Evolutionary conservation across 2,888 invertebrate genomes (phyloP).

Genomic region (Phorcus lineatus): DNA sequence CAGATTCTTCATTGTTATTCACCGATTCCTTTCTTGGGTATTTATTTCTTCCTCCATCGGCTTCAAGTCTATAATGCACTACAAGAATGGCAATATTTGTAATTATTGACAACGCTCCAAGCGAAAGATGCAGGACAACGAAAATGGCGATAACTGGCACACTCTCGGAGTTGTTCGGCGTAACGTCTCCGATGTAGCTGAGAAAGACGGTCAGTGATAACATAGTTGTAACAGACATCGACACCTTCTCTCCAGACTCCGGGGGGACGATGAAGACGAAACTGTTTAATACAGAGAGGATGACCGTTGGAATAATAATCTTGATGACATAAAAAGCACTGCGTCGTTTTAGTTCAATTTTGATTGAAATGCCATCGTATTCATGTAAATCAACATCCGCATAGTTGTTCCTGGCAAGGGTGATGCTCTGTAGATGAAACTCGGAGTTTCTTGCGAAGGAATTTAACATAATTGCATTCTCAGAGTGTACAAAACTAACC

Average conservation of each 20-base stretch:
- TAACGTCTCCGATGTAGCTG: constrained; percentile 18
- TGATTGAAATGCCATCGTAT: neutral
- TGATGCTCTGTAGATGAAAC: neutral
- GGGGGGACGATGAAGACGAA: constrained; percentile 16
- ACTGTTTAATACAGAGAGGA: constrained; percentile 9
- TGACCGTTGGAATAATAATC: neutral
- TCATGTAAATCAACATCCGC: neutral
- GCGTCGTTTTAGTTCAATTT: neutral
- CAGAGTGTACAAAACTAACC: neutral
- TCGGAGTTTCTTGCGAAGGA: constrained; percentile 2
- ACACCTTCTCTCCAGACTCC: constrained; percentile 20
- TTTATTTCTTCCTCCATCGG: too few species aligned
- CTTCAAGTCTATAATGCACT: neutral
- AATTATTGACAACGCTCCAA: constrained; percentile 9
- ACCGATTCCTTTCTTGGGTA: too few species aligned
- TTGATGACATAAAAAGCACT: constrained; percentile 20
- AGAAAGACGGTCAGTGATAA: constrained; percentile 16
- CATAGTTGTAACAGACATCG: constrained; percentile 23
- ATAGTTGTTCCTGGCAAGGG: neutral
- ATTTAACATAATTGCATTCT: neutral
- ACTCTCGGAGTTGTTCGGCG: constrained; percentile 12
- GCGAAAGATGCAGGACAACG: neutral
- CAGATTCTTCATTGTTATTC: too few species aligned
- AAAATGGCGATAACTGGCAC: constrained; percentile 12
- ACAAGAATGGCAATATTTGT: neutral